These are phyloP conservation scores for Halcyon smyrnensis DNA, from an alignment of 2,797 vertebrate genomes.

Conservation along the genomic window DNA sequence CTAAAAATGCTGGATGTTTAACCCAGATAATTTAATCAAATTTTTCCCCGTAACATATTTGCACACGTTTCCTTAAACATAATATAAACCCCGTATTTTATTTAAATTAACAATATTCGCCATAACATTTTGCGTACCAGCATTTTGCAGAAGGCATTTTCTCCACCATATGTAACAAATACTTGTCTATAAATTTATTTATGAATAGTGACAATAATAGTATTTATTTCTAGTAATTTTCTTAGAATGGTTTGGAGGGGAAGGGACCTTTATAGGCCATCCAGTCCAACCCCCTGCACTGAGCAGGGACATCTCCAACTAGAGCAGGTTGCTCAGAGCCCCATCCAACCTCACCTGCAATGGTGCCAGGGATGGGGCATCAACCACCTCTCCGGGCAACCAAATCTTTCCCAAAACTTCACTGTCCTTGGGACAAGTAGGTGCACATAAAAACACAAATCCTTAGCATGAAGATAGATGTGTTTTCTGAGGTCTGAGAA, in stretches of 20 bases:
- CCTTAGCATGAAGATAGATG: background rate
- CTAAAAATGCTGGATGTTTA: background rate
- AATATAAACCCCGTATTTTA: background rate
- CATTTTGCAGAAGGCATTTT: background rate
- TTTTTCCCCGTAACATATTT: background rate
- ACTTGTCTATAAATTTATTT: background rate
- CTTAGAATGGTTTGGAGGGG: background rate
- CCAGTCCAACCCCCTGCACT: background rate
- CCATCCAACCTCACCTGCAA: background rate
- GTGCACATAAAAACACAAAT: background rate
- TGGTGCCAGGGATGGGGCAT: background rate
- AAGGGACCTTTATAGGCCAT: background rate
- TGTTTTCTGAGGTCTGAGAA: background rate
- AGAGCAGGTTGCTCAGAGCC: background rate
- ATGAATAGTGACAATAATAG: background rate
- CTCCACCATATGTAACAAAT: background rate
- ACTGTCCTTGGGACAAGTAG: background rate
- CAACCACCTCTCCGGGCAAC: background rate
- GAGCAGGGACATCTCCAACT: background rate
- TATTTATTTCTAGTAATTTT: background rate
- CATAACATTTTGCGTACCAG: background rate
- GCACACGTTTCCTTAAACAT: conserved; percentile 23
- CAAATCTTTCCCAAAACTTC: background rate
- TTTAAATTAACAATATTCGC: background rate
- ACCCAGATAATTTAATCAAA: background rate